Base-by-base conservation (phyloP, 2,113 vertebrate genomes). In the Scalopus aquaticus region DNA sequence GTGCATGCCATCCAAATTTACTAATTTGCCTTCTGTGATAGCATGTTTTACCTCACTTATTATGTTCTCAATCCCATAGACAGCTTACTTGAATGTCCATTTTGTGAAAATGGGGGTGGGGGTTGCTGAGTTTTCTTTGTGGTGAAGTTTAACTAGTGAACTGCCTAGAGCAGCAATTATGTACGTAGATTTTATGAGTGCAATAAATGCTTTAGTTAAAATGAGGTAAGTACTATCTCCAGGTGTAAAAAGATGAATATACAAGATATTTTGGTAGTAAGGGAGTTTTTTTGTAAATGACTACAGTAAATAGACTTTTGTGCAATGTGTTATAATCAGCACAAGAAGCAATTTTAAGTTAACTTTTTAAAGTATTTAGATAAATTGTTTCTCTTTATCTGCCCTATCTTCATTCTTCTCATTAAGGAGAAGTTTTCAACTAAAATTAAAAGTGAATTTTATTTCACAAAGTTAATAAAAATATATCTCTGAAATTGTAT, bases 151-250 rank as follows among this genome's bases (percentile, higher is more conserved):
- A 51, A 51, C 54, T 82, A 93, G 69, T 93, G 37, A 78, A 37
- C 19, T 96, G n/a, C 30, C 19, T 95, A 91, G n/a, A 81, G 15
- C 26, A 81, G 42, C 64, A 60, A 12, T 95, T 84, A 15, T 90
- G 32, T 94, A 24, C 51, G 10, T 56, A 56, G 17, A 56, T 95
- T 94, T 96, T 81, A 62, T 96, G n/a, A 90, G 54, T 81, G 32
- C 94, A 87, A 72, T 89, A 70, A 93, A 77, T 79, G 32, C 5
- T 60, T 85, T 96, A 91, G 69, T 95, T 97, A 84, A 95, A 95
- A 93, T 91, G 96, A 97, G 96, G 97, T 97, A 97, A 97, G 97
- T 97, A 97, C 78, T 67, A 11, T 95, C 70, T 93, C 19, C 60
- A 76, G 46, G 93, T 60, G 16, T 78, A 85, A 56, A 91, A 64